Evolutionary conservation across 2,113 vertebrate species (phyloP).

Genomic region (Pseudorasbora parva): DNA sequence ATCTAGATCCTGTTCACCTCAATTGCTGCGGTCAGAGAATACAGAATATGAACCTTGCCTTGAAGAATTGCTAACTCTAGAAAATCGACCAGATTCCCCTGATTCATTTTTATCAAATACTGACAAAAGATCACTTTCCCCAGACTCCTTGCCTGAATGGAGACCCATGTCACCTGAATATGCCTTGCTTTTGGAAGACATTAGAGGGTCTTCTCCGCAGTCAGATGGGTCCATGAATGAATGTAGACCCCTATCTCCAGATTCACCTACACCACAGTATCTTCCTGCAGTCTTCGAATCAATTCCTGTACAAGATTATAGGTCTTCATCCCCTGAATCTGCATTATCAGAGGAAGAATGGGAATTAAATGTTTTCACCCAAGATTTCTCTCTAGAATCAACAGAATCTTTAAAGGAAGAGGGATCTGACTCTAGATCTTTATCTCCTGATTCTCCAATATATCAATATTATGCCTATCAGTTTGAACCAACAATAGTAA

Average conservation of each 20-base stretch:
- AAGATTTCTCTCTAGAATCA: neutral
- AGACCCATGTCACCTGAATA: neutral
- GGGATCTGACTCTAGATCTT: neutral
- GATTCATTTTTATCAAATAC: constrained; percentile 43
- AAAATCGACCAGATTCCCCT: constrained; percentile 50
- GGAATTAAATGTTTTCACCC: neutral
- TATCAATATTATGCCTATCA: neutral
- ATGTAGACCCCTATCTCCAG: constrained; percentile 39
- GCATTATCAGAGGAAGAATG: constrained; percentile 21
- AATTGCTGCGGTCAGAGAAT: constrained; percentile 37
- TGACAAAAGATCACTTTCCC: constrained; percentile 15
- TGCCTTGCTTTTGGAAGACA: neutral
- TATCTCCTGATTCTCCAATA: constrained; percentile 49
- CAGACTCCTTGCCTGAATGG: constrained; percentile 44
- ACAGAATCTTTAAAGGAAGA: neutral
- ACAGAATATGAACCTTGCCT: constrained; percentile 2
- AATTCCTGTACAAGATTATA: neutral
- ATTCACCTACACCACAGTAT: constrained; percentile 59
- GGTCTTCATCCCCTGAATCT: constrained; percentile 19
- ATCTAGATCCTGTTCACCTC: constrained; percentile 37
- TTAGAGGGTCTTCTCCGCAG: neutral
- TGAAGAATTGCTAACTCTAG: neutral
- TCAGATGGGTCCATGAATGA: constrained; percentile 19
- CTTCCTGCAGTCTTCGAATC: constrained; percentile 31
- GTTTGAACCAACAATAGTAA: neutral